Base-by-base conservation (phyloP, 2,888 invertebrate genomes). In the Liposcelis brunnea region DNA sequence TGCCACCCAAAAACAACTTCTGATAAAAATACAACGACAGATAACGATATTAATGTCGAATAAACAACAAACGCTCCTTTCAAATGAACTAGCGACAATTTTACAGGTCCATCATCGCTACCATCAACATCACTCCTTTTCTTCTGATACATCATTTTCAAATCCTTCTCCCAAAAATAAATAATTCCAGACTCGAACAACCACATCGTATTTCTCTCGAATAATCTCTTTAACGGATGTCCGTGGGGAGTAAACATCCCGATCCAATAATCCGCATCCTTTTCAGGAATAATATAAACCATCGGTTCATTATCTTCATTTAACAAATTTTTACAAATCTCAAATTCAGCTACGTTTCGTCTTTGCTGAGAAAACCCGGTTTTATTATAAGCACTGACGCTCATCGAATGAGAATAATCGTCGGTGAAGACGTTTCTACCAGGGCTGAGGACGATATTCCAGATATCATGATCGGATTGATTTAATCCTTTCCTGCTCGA, bases 381-480 rank as follows among this genome's bases (percentile, higher is more conserved):
- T 8, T 18, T 12, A 36, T 36, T 36, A 7, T 36, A 15, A 18
- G 8, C 8, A 8, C 12, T 36, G 7, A 36, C 7, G 8, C 16
- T 36, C 14, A 36, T 10, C 12, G 37, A 15, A 12, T 36, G 12
- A 7, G 14, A 12, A 21, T 40, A 40, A 18, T 40, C 40, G 16
- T 6, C 40, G 6, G 40, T 40, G 21, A 40, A 19, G 3, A 40
- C 40, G 16, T 16, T 7, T 40, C 40, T 40, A 8, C 19, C 16
- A 5, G 40, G 40, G 12, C n/a, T n/a, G 4, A 40, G 19, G 16
- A 40, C 11, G 7, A 18, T 18, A 18, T 19, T 19, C 40, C 40
- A 18, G 6, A 40, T 19, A 15, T 40, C 18, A 11, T 40, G 40
- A 19, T 36, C 37, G 14, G 37, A 15, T 36, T 36, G 37, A 18